These are phyloP conservation scores for Brenthis hecate DNA, from an alignment of 2,888 invertebrate species.

Conservation along the genomic window DNA sequence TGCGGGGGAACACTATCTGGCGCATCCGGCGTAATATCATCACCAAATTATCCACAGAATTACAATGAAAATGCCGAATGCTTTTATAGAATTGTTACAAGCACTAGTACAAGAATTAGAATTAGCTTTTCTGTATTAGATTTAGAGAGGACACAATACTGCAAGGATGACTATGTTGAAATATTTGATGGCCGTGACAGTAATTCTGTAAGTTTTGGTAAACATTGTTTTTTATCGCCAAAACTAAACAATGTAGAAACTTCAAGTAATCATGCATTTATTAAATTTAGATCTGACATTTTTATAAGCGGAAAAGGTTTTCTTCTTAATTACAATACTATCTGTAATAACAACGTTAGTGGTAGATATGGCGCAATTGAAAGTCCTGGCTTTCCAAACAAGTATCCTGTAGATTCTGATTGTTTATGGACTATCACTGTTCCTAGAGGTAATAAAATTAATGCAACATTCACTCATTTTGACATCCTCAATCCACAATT, in stretches of 20 bases:
- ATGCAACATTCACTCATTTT: conserved; percentile 92
- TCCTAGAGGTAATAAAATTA: conserved; percentile 89
- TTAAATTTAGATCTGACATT: conserved; percentile 88
- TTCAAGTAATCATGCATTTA: conserved; percentile 83
- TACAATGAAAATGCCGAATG: conserved; percentile 89
- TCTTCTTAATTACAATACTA: conserved; percentile 86
- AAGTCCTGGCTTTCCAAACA: conserved; percentile 90
- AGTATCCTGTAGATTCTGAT: conserved; percentile 83
- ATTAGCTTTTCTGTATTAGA: conserved; percentile 87
- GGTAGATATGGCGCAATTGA: conserved; percentile 91
- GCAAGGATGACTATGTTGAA: conserved; percentile 86
- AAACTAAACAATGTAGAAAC: conserved; percentile 79
- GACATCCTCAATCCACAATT: conserved; percentile 50
- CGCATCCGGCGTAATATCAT: conserved; percentile 88
- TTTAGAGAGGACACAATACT: conserved; percentile 82
- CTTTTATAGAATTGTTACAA: conserved; percentile 89
- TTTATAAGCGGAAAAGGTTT: conserved; percentile 88
- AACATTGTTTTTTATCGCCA: conserved; percentile 81
- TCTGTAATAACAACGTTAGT: conserved; percentile 85
- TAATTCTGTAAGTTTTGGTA: conserved; percentile 80
- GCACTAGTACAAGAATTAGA: conserved; percentile 86
- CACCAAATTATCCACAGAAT: conserved; percentile 92
- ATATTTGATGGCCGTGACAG: conserved; percentile 86
- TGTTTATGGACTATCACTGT: conserved; percentile 91
- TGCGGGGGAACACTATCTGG: conserved; percentile 91